These are phyloP conservation scores for Actenoides lindsayi DNA, from an alignment of 2,113 vertebrate genomes.

Conservation along the genomic window DNA sequence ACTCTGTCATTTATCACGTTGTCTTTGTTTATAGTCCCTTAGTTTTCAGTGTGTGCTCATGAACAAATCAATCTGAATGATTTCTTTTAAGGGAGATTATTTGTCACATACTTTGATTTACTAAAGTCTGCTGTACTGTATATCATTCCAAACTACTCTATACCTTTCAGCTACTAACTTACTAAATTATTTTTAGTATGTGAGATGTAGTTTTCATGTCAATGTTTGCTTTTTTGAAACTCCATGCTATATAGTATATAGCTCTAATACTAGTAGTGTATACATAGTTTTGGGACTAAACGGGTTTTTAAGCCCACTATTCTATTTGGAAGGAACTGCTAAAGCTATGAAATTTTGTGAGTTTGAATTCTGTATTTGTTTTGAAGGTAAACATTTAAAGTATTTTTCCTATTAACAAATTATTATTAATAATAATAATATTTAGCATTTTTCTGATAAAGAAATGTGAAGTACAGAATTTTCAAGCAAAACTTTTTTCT, in stretches of 20 bases:
- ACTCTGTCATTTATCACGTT: neutral
- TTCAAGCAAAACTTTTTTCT: neutral
- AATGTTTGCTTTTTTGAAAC: neutral
- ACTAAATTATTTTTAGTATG: slow-evolving; percentile 8
- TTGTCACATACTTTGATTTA: slow-evolving; percentile 10
- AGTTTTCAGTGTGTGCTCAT: neutral
- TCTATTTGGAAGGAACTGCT: neutral
- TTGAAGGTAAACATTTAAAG: neutral
- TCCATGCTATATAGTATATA: neutral
- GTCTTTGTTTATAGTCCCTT: neutral
- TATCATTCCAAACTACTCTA: neutral
- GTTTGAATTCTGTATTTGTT: neutral
- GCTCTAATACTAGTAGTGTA: neutral
- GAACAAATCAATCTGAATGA: slow-evolving; percentile 42
- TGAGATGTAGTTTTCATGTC: neutral
- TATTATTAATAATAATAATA: neutral
- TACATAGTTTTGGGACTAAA: neutral
- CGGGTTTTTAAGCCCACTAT: neutral
- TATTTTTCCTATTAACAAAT: neutral
- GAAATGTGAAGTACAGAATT: neutral
- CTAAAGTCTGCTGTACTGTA: neutral
- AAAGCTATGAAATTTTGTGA: neutral
- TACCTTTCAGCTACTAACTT: slow-evolving; percentile 13
- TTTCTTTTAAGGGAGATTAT: slow-evolving; percentile 52
- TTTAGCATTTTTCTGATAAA: neutral